Conservation (phyloP, 2,113 vertebrate genomes). For the Leucosticte australis region DNA sequence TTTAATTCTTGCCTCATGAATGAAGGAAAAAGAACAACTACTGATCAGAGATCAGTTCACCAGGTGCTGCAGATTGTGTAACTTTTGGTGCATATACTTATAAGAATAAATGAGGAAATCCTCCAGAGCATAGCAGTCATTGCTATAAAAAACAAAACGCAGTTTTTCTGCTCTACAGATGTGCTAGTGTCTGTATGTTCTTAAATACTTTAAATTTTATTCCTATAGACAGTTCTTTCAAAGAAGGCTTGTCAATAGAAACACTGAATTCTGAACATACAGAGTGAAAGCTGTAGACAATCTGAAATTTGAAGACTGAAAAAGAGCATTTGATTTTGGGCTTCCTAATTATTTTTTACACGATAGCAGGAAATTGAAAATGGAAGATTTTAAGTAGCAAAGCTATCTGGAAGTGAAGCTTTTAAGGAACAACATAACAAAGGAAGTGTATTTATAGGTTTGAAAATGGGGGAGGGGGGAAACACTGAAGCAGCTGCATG, state of each 20-base stretch:
- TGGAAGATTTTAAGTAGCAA: not conserved
- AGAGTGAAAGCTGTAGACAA: not conserved
- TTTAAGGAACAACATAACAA: constrained; percentile 35
- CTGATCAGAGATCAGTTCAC: not conserved
- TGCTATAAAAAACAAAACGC: not conserved
- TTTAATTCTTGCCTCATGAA: not conserved
- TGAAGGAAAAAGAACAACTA: not conserved
- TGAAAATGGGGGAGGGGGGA: not conserved
- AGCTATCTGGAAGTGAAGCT: constrained; percentile 7
- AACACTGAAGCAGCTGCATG: constrained; percentile 16
- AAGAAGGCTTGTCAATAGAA: not conserved
- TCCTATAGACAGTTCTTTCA: not conserved
- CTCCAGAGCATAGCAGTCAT: not conserved
- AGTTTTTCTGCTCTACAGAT: not conserved
- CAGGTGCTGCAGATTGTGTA: not conserved
- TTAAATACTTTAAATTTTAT: not conserved
- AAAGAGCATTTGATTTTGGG: not conserved
- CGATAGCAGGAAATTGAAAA: not conserved
- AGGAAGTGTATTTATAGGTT: constrained; percentile 46
- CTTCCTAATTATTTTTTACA: not conserved
- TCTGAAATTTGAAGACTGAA: not conserved
- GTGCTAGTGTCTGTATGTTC: not conserved
- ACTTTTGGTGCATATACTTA: not conserved
- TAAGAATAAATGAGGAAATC: not conserved
- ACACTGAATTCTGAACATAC: not conserved